Percentiles rank a stretch among this genome's conserved stretches.
phyloP scores from a whole-genome alignment of 2,797 vertebrate species.

The Synanceia verrucosa region DNA sequence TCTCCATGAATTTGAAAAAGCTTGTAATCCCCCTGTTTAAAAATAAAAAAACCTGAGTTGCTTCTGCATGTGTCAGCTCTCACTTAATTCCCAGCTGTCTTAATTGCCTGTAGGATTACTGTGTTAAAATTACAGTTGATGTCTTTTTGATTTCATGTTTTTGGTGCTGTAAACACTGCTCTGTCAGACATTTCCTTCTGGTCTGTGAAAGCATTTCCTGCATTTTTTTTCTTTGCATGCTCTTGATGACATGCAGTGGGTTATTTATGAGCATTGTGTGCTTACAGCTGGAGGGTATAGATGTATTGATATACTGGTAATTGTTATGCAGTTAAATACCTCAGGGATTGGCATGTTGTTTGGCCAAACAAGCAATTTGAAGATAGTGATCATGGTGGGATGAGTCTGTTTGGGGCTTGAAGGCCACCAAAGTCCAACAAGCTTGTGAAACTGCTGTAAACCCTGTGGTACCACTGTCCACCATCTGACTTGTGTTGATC shows the following conservation, averaged over 20 bases:
- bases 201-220: neutral
- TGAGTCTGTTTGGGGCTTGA: neutral
- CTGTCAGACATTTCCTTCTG: neutral
- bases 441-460: too few relatives aligned
- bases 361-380: slow-evolving; percentile 4
- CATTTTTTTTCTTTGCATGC: neutral
- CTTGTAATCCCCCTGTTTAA: neutral
- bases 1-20: neutral
- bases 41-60: neutral
- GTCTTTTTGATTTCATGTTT: slow-evolving; percentile 22
- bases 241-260: neutral
- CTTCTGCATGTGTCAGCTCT: slow-evolving; percentile 33
- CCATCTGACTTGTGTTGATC: too few relatives aligned
- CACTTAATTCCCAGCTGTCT: slow-evolving; percentile 18
- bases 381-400: neutral
- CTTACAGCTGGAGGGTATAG: neutral
- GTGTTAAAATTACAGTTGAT: slow-evolving; percentile 10
- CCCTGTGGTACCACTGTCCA: too few relatives aligned
- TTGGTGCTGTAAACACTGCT: slow-evolving; percentile 11
- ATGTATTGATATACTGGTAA: neutral
- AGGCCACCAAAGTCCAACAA: too few relatives aligned
- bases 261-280: neutral
- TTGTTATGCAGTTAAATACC: neutral
- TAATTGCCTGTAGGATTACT: slow-evolving; percentile 48
- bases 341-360: neutral